Evolutionary conservation across 2,797 vertebrate species (phyloP), one percentile per base, ranked within the genome.

Genomic region (Acestrorhynchus altus): DNA sequence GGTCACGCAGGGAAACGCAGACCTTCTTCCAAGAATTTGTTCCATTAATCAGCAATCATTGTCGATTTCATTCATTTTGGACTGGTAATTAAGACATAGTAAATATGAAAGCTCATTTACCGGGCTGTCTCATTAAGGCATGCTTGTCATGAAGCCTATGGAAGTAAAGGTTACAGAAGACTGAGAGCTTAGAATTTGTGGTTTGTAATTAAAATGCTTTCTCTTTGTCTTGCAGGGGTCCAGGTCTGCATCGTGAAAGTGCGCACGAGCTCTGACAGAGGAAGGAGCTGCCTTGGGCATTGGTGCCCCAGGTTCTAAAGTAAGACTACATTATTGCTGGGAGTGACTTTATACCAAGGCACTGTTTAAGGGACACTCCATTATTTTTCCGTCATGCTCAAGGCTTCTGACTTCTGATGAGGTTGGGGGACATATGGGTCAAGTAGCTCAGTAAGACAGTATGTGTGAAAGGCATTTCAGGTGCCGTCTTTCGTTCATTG

Each of bases 201-300:
- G 11, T 72, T 44, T 76, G 60, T 77, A 66, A 81, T 79, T 64
- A 71, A 78, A 40, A n/a, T n/a, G 22, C 65, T 70, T 69, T 26
- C 26, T 51, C 24, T 74, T 47, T 68, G 65, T 70, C 54, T 76
- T 69, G 18, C 83, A 93, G 91, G 93, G 91, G 90, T 93, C 92
- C 93, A 94, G 92, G 92, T 94, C 92, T 90, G 90, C 90, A 88
- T 87, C 83, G 90, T 86, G 89, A 88, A 88, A 87, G 87, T 59
- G 87, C 83, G 83, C 88, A 81, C 87, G 88, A 64, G 57, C 81
- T 83, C 76, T 83, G 80, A 87, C 70, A 87, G 84, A 87, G 86
- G 87, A 83, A 89, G 85, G 87, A 90, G 87, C 78, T 88, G 90
- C 89, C 90, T 87, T 87, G 78, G 90, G 85, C 83, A 81, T 84